Evolutionary conservation across 2,113 vertebrate species (phyloP).

Genomic region (Apteryx owenii): DNA sequence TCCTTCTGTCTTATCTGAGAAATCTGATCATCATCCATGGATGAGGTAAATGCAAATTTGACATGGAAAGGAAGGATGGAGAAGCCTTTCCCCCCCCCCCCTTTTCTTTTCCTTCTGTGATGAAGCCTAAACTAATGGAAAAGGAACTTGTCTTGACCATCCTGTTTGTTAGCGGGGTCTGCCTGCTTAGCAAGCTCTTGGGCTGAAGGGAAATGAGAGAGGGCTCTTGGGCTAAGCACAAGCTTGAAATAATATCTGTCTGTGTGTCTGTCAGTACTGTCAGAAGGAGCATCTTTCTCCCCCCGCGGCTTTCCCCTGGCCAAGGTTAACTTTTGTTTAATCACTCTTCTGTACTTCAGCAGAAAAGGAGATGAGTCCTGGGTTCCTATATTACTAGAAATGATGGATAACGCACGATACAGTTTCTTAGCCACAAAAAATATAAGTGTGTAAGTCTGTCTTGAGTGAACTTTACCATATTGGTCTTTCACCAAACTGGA

Average conservation of each 20-base stretch:
- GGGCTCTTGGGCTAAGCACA: background rate
- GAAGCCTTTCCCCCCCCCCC: background rate
- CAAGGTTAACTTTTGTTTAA: background rate
- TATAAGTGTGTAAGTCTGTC: background rate
- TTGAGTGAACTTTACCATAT: background rate
- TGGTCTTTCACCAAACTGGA: background rate
- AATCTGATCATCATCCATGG: background rate
- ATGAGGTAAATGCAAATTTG: background rate
- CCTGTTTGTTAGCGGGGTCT: background rate
- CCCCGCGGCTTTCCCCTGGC: background rate
- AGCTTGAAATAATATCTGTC: background rate
- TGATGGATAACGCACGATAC: background rate
- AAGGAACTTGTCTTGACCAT: background rate
- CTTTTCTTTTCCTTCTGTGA: background rate
- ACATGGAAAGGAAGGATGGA: background rate
- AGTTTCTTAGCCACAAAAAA: background rate
- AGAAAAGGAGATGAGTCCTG: background rate
- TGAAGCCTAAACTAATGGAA: background rate
- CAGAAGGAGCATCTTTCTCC: background rate
- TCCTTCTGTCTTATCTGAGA: background rate
- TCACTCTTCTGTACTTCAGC: background rate
- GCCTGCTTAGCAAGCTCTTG: background rate
- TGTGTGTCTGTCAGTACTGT: background rate
- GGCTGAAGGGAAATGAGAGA: background rate
- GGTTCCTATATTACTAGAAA: background rate